phyloP scores from a whole-genome alignment of 2,113 vertebrate genomes.

The Mustela lutreola region DNA sequence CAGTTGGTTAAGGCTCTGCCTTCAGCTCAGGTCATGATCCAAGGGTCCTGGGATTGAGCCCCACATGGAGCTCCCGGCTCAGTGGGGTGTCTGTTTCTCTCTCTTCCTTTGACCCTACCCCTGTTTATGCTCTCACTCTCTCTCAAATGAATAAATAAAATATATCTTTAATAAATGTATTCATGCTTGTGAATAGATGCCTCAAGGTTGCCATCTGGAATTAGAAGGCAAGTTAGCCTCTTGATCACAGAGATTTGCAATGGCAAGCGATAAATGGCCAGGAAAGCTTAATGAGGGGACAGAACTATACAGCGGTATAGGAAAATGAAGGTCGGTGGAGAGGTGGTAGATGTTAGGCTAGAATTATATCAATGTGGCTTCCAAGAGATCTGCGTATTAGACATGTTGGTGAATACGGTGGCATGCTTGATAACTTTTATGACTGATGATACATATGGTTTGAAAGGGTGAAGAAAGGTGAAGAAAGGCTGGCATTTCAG shows the following conservation, averaged over 20 bases:
- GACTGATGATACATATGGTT: not conserved
- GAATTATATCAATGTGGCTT: not conserved
- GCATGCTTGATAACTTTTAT: not conserved
- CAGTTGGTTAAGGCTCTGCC: not conserved
- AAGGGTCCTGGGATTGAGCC: not conserved
- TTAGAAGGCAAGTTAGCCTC: not conserved
- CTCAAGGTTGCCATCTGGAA: not conserved
- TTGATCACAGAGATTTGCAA: not conserved
- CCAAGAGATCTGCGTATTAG: rapidly evolving
- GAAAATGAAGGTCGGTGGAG: not conserved
- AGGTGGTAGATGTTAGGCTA: rapidly evolving
- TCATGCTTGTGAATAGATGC: not conserved
- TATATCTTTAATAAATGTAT: not conserved
- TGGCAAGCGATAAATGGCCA: not conserved
- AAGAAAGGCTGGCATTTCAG: not conserved
- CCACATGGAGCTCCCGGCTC: not conserved
- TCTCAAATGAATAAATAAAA: not conserved
- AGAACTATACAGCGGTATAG: not conserved
- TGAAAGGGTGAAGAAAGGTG: not conserved
- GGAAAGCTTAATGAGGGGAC: not conserved
- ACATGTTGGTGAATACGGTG: not conserved
- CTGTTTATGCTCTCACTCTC: not conserved
- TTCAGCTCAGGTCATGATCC: not conserved
- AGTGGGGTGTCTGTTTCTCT: not conserved
- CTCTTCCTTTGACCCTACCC: not conserved